phyloP scores from a whole-genome alignment of 2,797 vertebrate species.

The Myotis pilosus region DNA sequence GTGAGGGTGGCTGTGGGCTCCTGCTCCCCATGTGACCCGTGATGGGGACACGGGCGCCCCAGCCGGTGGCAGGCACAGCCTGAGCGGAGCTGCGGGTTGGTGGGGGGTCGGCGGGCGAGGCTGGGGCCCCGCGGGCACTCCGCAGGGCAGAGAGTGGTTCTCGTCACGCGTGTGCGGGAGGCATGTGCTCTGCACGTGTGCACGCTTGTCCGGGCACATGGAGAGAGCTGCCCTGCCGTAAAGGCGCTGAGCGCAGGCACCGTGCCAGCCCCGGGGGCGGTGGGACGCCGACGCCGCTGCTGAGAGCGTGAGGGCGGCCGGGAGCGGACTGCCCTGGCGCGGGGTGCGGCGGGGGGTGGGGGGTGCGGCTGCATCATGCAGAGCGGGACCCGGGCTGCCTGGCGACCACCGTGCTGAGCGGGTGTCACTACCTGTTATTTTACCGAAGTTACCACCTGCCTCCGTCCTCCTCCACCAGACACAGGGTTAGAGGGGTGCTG shows the following conservation, averaged over 20 bases:
- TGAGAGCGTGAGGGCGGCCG: no score
- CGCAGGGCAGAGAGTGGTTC: no score
- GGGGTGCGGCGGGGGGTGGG: no score
- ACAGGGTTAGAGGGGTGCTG: background rate
- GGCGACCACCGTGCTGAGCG: no score
- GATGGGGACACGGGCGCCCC: background rate
- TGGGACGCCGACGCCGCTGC: fast-evolving
- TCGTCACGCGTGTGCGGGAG: no score
- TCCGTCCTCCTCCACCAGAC: background rate
- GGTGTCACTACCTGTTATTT: no score
- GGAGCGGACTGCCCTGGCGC: background rate
- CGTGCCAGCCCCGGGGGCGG: background rate
- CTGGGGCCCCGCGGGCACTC: background rate
- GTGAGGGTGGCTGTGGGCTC: background rate
- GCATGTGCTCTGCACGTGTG: background rate
- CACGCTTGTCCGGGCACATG: background rate
- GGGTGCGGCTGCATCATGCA: no score
- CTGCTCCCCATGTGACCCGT: background rate
- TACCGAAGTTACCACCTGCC: no score
- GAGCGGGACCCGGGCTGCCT: no score
- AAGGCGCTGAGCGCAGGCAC: background rate
- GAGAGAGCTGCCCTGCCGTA: background rate
- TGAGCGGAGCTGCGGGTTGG: background rate
- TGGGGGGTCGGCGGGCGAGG: background rate
- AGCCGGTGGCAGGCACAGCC: background rate